phyloP scores from a whole-genome alignment of 2,888 invertebrate genomes.

The Tinea semifulvella region DNA sequence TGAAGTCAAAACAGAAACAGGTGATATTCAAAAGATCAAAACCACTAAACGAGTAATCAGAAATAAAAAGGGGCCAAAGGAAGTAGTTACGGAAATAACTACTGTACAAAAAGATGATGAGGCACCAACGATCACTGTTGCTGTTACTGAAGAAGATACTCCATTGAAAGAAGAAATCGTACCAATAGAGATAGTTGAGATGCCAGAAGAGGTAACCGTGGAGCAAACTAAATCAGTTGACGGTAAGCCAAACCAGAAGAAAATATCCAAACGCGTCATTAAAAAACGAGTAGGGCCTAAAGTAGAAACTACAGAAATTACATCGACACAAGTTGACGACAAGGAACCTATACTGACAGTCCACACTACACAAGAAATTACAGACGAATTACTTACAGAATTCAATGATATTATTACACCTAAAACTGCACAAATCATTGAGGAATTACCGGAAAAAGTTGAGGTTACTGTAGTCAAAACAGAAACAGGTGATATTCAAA shows the following conservation, averaged over 20 bases:
- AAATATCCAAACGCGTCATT: slow-evolving; percentile 35
- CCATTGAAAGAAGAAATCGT: slow-evolving; percentile 23
- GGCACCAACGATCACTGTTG: slow-evolving; percentile 24
- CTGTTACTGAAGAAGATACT: slow-evolving; percentile 19
- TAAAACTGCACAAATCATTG: slow-evolving; percentile 3
- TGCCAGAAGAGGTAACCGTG: slow-evolving; percentile 23
- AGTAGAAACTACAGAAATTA: slow-evolving; percentile 20
- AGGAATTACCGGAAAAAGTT: slow-evolving; percentile 15
- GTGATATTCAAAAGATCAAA: slow-evolving; percentile 20
- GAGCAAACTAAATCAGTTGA: slow-evolving; percentile 17
- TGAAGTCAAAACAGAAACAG: slow-evolving; percentile 24
- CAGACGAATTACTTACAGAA: slow-evolving; percentile 23
- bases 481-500: slow-evolving; percentile 14
- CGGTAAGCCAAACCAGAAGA: slow-evolving; percentile 19
- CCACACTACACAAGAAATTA: slow-evolving; percentile 22
- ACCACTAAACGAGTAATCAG: slow-evolving; percentile 27
- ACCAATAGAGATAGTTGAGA: slow-evolving; percentile 26
- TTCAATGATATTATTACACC: slow-evolving; percentile 25
- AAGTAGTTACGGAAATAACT: slow-evolving; percentile 34
- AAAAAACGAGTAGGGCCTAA: slow-evolving; percentile 32
- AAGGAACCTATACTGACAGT: slow-evolving; percentile 24
- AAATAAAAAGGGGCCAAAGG: slow-evolving; percentile 22
- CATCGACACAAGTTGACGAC: slow-evolving; percentile 32
- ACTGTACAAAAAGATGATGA: slow-evolving; percentile 37
- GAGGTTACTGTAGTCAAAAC: slow-evolving; percentile 13